These are phyloP conservation scores for Champsocephalus esox DNA, from an alignment of 2,797 vertebrate species.

Conservation along the genomic window DNA sequence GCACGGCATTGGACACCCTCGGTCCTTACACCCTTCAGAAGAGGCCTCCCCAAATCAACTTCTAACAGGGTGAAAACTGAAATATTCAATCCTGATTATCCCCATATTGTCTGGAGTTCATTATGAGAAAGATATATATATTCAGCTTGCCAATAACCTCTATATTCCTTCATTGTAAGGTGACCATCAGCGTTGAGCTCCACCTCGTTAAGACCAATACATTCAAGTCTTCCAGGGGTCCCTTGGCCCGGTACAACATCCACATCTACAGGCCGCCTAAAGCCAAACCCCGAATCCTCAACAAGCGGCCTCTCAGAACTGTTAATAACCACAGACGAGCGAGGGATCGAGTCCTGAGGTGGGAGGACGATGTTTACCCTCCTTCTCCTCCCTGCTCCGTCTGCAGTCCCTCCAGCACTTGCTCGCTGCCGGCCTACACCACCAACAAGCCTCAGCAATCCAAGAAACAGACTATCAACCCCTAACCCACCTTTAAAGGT, in stretches of 20 bases:
- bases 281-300: slow-evolving; percentile 23
- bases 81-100: too few relatives aligned
- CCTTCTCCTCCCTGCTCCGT: slow-evolving; percentile 52
- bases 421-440: slow-evolving; percentile 42
- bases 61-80: too few relatives aligned
- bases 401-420: slow-evolving; percentile 59
- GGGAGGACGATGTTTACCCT: slow-evolving; percentile 65
- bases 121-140: too few relatives aligned
- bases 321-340: slow-evolving; percentile 26
- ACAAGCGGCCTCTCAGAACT: not conserved
- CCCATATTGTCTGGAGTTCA: too few relatives aligned
- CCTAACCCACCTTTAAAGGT: slow-evolving; percentile 19
- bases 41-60: too few relatives aligned
- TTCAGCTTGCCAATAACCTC: slow-evolving; percentile 23
- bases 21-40: too few relatives aligned
- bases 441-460: slow-evolving; percentile 27
- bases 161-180: slow-evolving; percentile 46
- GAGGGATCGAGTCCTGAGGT: slow-evolving; percentile 55
- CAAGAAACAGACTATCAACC: slow-evolving; percentile 20
- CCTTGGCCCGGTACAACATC: slow-evolving; percentile 63
- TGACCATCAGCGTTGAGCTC: slow-evolving; percentile 77
- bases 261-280: slow-evolving; percentile 70
- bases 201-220: slow-evolving; percentile 58
- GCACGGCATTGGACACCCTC: too few relatives aligned
- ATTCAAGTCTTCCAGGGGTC: slow-evolving; percentile 27